These are phyloP conservation scores for Pachyramphus minor DNA, from an alignment of 2,113 vertebrate species.

Conservation along the genomic window DNA sequence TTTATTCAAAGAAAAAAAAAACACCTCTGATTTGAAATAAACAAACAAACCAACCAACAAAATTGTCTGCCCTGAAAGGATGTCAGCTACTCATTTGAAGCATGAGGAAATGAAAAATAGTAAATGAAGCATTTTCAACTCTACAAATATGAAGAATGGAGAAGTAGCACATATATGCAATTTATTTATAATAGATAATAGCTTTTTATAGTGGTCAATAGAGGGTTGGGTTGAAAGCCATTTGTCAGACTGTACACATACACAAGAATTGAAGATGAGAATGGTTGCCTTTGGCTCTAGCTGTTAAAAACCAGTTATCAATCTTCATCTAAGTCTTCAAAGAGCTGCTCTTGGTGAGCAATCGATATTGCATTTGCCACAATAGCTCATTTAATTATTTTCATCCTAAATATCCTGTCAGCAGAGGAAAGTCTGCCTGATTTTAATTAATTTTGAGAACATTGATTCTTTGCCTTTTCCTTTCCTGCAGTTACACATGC, in stretches of 20 bases:
- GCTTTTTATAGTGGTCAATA: background rate
- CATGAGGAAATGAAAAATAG: background rate
- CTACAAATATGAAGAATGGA: background rate
- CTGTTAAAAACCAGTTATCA: slow-evolving; percentile 44
- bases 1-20: background rate
- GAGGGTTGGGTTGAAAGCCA: background rate
- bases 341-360: slow-evolving; percentile 44
- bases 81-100: background rate
- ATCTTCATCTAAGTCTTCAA: slow-evolving; percentile 54
- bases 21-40: background rate
- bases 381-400: slow-evolving; percentile 74
- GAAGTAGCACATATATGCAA: background rate
- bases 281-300: slow-evolving; percentile 42
- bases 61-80: background rate
- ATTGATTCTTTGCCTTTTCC: slow-evolving; percentile 59
- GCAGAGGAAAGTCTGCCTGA: slow-evolving; percentile 52
- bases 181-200: background rate
- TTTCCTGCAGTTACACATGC: slow-evolving; percentile 22
- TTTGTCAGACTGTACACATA: background rate
- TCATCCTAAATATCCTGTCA: slow-evolving; percentile 66
- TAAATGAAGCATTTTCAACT: background rate
- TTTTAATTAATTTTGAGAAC: slow-evolving; percentile 71
- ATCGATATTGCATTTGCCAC: slow-evolving; percentile 69
- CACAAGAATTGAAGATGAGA: background rate
- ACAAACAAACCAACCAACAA: background rate